phyloP scores from a whole-genome alignment of 2,797 vertebrate species.

The Gastrophryne carolinensis region DNA sequence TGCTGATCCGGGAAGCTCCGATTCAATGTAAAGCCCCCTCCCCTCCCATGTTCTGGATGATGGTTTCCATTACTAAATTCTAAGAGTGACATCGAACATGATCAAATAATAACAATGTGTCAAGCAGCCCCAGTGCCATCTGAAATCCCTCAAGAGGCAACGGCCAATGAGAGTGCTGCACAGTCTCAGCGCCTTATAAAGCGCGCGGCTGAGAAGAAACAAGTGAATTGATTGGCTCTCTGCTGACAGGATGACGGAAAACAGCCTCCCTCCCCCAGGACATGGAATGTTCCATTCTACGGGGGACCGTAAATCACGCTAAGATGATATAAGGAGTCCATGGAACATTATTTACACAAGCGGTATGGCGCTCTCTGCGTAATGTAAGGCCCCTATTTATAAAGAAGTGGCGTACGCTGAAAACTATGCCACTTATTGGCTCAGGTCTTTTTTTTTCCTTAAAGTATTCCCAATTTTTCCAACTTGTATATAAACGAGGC shows the following conservation, averaged over 20 bases:
- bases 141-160: neutral
- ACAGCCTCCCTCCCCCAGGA: neutral
- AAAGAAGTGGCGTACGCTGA: too few relatives aligned
- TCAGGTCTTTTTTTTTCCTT: too few relatives aligned
- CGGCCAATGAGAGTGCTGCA: conserved; percentile 1
- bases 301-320: conserved; percentile 1
- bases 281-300: conserved; percentile 26
- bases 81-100: conserved; percentile 4
- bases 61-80: neutral
- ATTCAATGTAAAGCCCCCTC: neutral
- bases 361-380: too few relatives aligned
- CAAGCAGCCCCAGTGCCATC: neutral
- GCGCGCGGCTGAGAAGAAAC: neutral
- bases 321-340: neutral
- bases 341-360: neutral
- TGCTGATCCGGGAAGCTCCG: neutral
- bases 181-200: conserved; percentile 5
- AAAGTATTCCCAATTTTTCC: too few relatives aligned
- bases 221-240: conserved; percentile 3
- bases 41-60: too few relatives aligned
- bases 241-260: conserved; percentile 5
- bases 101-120: conserved; percentile 35
- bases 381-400: too few relatives aligned
- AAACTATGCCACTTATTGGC: too few relatives aligned
- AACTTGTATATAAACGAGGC: too few relatives aligned